phyloP scores from a whole-genome alignment of 2,888 invertebrate species.

The Deladenus siricidicola region DNA sequence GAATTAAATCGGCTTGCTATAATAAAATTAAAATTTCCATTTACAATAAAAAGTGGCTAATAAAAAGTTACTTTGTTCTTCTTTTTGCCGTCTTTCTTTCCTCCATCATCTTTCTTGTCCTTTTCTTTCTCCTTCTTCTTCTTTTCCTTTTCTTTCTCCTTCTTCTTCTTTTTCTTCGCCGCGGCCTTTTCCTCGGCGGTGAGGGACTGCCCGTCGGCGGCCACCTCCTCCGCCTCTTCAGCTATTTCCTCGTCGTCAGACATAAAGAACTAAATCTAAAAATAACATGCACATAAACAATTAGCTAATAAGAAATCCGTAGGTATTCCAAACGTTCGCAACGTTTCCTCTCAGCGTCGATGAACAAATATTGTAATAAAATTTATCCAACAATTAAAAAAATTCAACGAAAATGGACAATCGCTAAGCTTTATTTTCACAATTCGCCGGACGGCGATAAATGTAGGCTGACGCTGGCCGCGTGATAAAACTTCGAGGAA shows the following conservation, averaged over 20 bases:
- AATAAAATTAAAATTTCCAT: conserved; percentile 8
- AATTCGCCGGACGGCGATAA: neutral
- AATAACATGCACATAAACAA: no score
- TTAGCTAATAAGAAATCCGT: no score
- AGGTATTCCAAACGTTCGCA: no score
- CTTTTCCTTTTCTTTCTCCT: conserved; percentile 39
- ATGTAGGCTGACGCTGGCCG: conserved; percentile 15
- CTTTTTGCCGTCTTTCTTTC: conserved; percentile 24
- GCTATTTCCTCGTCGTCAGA: no score
- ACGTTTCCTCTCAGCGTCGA: no score
- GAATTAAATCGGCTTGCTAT: conserved; percentile 39
- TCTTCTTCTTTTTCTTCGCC: conserved; percentile 29
- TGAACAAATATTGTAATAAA: no score
- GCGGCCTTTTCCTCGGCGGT: conserved; percentile 7
- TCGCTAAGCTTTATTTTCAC: no score
- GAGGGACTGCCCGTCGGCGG: no score
- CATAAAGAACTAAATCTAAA: no score
- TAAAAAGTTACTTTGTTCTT: conserved; percentile 18
- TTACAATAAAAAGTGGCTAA: conserved; percentile 1
- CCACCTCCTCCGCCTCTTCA: no score
- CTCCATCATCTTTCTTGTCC: conserved; percentile 61
- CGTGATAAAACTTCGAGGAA: conserved; percentile 40
- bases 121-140: conserved; percentile 23
- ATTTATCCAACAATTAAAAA: no score
- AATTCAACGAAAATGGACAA: no score